A percentile compares a stretch with the other conserved stretches of the same genome.
Evolutionary conservation across 2,113 vertebrate genomes (phyloP).

Genomic region (Cairina moschata): DNA sequence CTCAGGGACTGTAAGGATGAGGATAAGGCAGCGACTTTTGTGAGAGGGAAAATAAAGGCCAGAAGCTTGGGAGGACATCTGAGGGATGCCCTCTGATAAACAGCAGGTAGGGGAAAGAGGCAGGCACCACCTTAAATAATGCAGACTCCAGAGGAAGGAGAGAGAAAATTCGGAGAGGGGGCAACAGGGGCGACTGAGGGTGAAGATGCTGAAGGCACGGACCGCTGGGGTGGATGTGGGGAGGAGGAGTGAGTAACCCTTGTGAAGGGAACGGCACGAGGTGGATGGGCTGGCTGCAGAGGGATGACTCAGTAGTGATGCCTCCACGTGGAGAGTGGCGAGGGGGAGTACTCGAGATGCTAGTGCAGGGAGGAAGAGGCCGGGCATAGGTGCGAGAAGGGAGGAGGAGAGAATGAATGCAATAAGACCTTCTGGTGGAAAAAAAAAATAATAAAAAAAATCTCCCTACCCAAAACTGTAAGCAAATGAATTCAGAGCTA

Average conservation of each 20-base stretch:
- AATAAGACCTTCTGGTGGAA: neutral
- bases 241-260: neutral
- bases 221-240: neutral
- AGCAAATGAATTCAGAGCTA: neutral
- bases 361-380: neutral
- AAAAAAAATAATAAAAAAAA: neutral
- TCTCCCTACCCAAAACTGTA: neutral
- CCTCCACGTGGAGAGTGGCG: neutral
- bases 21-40: neutral
- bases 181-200: neutral
- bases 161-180: neutral
- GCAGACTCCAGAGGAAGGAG: neutral
- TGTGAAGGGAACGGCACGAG: neutral
- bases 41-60: neutral
- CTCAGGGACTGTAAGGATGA: neutral
- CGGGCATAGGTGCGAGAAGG: neutral
- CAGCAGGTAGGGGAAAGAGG: neutral
- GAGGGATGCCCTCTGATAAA: neutral
- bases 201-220: neutral
- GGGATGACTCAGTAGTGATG: slow-evolving; percentile 8
- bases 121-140: fast-evolving
- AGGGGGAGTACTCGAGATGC: neutral
- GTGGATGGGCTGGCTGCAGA: neutral
- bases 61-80: neutral
- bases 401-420: neutral